These are phyloP conservation scores for Todus mexicanus DNA, from an alignment of 2,797 vertebrate species.

Conservation along the genomic window DNA sequence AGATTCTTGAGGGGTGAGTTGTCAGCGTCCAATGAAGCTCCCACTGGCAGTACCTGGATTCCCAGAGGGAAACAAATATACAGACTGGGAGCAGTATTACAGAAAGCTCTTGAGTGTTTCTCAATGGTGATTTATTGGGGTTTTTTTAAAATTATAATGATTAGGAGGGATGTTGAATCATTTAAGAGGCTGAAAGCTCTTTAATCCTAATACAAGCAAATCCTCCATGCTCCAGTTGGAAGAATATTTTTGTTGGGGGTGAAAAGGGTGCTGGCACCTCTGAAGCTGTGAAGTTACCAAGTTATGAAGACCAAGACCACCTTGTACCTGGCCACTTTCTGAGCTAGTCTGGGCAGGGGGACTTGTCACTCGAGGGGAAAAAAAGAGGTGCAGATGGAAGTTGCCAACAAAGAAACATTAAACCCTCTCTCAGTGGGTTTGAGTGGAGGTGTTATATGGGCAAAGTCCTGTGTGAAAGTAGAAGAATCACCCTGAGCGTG, in stretches of 20 bases:
- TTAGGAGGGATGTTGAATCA: too few relatives aligned
- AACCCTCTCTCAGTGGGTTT: neutral
- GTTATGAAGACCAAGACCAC: neutral
- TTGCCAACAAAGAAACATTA: neutral
- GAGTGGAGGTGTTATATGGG: neutral
- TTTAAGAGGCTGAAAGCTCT: neutral
- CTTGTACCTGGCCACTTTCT: neutral
- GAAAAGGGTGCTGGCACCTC: neutral
- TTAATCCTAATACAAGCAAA: neutral
- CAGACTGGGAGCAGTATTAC: neutral
- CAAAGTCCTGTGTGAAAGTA: neutral
- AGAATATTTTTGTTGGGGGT: neutral
- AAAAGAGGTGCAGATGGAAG: neutral
- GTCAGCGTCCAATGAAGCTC: neutral
- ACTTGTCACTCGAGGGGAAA: neutral
- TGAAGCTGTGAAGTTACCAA: too few relatives aligned
- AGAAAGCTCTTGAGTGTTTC: neutral
- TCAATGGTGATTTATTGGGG: neutral
- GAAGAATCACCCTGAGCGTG: fast-evolving
- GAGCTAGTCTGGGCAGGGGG: neutral
- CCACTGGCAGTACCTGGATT: neutral
- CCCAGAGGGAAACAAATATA: neutral
- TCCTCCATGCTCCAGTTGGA: neutral
- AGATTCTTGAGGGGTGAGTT: neutral
- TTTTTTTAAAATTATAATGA: neutral